Evolutionary conservation across 2,797 vertebrate genomes (phyloP).

Genomic region (Hyperoplus lanceolatus): DNA sequence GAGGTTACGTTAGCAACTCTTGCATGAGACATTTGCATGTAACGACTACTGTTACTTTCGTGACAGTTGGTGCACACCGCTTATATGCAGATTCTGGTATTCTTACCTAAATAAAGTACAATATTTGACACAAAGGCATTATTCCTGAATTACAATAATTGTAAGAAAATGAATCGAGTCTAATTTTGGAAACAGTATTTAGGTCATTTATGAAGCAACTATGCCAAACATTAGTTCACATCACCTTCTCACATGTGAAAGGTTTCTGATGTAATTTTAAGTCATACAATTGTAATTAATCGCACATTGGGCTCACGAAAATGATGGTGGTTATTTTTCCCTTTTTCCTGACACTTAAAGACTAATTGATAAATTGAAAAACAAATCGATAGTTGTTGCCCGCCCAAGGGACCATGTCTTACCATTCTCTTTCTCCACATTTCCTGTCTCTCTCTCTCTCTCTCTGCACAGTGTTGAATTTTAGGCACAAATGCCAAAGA

Average conservation of each 20-base stretch:
- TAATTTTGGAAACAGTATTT: too few species aligned
- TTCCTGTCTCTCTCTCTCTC: neutral
- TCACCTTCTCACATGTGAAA: neutral
- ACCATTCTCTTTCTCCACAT: neutral
- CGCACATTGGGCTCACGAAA: too few species aligned
- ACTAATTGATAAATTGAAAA: neutral
- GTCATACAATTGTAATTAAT: neutral
- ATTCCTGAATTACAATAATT: neutral
- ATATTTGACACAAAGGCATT: neutral
- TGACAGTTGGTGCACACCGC: neutral
- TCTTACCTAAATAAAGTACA: neutral
- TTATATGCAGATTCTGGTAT: neutral
- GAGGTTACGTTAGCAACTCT: constrained; percentile 2
- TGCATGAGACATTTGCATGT: neutral
- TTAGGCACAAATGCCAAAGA: neutral
- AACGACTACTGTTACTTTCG: neutral
- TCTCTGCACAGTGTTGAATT: too few species aligned
- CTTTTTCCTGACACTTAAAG: neutral
- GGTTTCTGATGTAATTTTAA: too few species aligned
- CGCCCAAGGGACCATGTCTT: neutral
- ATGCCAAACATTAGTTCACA: neutral
- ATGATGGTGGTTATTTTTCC: neutral
- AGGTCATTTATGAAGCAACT: neutral
- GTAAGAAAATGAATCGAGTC: neutral
- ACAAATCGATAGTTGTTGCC: neutral